Evolutionary conservation across 2,888 invertebrate genomes (phyloP).

Genomic region (Hydrotaea cyrtoneurina): DNA sequence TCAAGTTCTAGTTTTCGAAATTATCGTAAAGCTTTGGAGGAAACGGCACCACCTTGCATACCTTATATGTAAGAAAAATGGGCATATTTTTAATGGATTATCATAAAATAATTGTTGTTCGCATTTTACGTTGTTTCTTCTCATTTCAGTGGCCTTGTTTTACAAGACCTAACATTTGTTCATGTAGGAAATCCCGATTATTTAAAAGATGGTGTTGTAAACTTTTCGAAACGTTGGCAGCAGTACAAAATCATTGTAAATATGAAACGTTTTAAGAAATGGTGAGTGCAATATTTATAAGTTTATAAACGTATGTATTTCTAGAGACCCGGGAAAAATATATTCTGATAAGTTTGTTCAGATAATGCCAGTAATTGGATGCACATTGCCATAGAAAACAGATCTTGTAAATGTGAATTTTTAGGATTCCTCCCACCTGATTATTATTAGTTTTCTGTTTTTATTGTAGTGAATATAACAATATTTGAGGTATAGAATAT

Average conservation of each 20-base stretch:
- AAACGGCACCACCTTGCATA: slow-evolving; percentile 98
- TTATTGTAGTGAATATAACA: no score
- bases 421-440: no score
- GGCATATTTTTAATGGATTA: background rate
- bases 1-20: slow-evolving; percentile 98
- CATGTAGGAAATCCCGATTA: slow-evolving; percentile 98
- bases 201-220: slow-evolving; percentile 92
- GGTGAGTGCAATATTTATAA: slow-evolving; percentile 82
- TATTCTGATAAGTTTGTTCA: no score
- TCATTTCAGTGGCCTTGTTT: slow-evolving; percentile 92
- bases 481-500: no score
- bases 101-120: background rate
- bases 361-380: no score
- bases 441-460: no score
- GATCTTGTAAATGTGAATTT: no score
- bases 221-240: slow-evolving; percentile 99
- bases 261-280: slow-evolving; percentile 98
- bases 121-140: background rate
- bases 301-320: no score
- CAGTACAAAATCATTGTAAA: slow-evolving; percentile 99
- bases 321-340: no score
- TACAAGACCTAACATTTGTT: slow-evolving; percentile 99
- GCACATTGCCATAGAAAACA: no score
- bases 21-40: slow-evolving; percentile 96
- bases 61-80: slow-evolving; percentile 96